phyloP scores from a whole-genome alignment of 2,797 vertebrate species.

The Monodelphis domestica region DNA sequence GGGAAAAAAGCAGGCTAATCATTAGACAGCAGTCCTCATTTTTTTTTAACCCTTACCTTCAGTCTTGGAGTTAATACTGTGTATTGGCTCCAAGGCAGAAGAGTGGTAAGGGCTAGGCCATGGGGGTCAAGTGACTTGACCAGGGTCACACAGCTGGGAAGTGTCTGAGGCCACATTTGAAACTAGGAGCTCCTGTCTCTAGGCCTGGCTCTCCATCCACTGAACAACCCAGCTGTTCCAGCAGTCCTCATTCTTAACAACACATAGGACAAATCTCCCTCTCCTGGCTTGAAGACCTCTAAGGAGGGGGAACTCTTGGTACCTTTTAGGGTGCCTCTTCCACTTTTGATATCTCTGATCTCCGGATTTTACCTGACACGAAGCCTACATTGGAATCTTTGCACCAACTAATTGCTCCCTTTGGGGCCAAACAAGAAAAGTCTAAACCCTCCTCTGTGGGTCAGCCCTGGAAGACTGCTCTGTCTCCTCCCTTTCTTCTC shows the following conservation, averaged over 20 bases:
- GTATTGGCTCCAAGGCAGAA: no score
- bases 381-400: neutral
- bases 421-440: neutral
- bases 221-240: no score
- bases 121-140: no score
- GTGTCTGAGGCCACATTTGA: no score
- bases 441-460: neutral
- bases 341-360: neutral
- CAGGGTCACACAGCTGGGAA: no score
- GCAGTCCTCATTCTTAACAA: neutral
- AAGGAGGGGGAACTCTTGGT: neutral
- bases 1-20: slow-evolving; percentile 12
- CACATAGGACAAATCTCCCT: neutral
- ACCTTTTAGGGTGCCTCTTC: neutral
- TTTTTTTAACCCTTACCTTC: no score
- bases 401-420: neutral
- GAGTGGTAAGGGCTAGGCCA: no score
- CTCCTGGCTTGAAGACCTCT: neutral
- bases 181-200: no score
- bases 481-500: neutral
- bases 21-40: neutral
- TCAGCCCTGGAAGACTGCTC: neutral
- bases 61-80: no score
- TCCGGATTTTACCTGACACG: neutral
- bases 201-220: no score